Evolutionary conservation across 2,888 invertebrate species (phyloP).

Genomic region (Coleophora flavipennella): DNA sequence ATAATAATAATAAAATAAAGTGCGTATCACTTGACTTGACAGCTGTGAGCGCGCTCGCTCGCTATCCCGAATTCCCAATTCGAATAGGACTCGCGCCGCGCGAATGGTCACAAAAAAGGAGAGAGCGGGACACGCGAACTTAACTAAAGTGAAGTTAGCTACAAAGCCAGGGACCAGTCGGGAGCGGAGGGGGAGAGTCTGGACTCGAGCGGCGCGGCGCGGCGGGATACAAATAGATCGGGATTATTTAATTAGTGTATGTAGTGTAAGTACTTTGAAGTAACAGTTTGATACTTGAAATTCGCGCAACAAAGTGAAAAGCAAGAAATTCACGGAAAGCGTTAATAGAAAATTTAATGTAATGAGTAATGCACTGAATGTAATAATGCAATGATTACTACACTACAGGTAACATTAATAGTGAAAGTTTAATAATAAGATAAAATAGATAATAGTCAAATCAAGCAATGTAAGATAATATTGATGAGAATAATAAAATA

Average conservation of each 20-base stretch:
- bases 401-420: conserved; percentile 4
- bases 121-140: conserved; percentile 35
- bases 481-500: conserved; percentile 8
- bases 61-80: conserved; percentile 66
- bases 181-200: conserved; percentile 39
- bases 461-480: conserved; percentile 36
- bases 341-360: conserved; percentile 19
- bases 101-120: conserved; percentile 54
- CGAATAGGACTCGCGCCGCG: conserved; percentile 47
- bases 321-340: conserved; percentile 4
- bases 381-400: conserved; percentile 23
- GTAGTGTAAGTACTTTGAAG: conserved; percentile 39
- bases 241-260: too few relatives aligned
- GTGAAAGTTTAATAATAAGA: too few relatives aligned
- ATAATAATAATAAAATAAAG: too few relatives aligned
- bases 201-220: conserved; percentile 28
- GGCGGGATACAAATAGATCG: conserved; percentile 56
- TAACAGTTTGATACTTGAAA: too few relatives aligned
- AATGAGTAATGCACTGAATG: conserved; percentile 30
- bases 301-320: conserved; percentile 1
- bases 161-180: conserved; percentile 31
- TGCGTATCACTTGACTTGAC: conserved; percentile 64
- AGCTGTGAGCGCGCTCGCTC: conserved; percentile 66
- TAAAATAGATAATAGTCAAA: conserved; percentile 22
- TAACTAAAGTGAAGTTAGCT: conserved; percentile 42